These are phyloP conservation scores for Podarcis lilfordi DNA, from an alignment of 2,797 vertebrate species.

Conservation along the genomic window DNA sequence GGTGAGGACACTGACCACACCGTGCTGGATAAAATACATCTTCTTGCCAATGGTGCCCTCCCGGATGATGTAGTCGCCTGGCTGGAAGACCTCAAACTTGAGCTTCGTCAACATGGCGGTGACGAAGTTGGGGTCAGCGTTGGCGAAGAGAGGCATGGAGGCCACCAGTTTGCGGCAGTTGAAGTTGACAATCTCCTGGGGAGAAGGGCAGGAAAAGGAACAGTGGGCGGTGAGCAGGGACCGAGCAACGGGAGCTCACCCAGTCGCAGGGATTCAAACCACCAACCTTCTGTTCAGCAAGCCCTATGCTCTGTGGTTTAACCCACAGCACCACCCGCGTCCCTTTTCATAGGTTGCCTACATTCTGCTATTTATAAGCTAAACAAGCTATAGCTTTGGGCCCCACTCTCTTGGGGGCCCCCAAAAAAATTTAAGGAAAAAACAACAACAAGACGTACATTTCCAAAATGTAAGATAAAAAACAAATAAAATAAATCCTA, in stretches of 20 bases:
- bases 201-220: background rate
- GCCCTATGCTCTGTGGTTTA: no score
- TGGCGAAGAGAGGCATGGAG: slow-evolving; percentile 93
- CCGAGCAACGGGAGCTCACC: no score
- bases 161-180: slow-evolving; percentile 96
- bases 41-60: slow-evolving; percentile 95
- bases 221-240: no score
- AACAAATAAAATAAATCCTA: no score
- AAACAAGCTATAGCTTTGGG: no score
- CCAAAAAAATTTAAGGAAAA: background rate
- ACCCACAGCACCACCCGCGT: no score
- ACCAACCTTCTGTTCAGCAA: no score
- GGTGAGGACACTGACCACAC: slow-evolving; percentile 89
- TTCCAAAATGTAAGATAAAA: no score
- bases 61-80: slow-evolving; percentile 88
- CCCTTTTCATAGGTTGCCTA: no score
- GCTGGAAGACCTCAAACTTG: slow-evolving; percentile 94
- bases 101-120: slow-evolving; percentile 95
- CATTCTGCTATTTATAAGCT: no score
- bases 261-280: no score
- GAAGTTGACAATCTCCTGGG: slow-evolving; percentile 93
- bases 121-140: slow-evolving; percentile 93
- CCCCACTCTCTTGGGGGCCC: background rate
- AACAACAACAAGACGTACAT: no score
- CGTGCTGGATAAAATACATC: slow-evolving; percentile 97